Percentiles rank a stretch among this genome's conserved stretches.
Evolutionary conservation across 2,888 invertebrate species (phyloP).

Genomic region (Liodrosophila aerea): DNA sequence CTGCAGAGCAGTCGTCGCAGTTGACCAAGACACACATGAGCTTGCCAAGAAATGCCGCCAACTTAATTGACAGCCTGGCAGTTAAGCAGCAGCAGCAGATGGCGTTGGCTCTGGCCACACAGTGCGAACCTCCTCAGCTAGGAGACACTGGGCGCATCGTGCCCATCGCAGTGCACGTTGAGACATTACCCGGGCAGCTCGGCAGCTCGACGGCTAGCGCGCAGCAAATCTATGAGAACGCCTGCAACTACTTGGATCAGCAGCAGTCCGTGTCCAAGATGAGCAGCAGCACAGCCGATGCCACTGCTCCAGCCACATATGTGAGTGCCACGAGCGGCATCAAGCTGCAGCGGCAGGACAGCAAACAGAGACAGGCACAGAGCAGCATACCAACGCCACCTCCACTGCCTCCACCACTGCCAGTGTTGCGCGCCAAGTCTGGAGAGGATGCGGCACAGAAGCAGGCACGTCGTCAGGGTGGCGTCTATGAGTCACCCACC

Average conservation of each 20-base stretch:
- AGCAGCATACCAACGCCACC: constrained; percentile 41
- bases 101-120: constrained; percentile 51
- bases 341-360: constrained; percentile 59
- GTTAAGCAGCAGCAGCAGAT: constrained; percentile 68
- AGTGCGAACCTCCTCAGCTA: constrained; percentile 1
- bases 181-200: constrained; percentile 13
- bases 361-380: neutral
- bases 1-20: no score
- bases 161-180: constrained; percentile 54
- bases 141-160: constrained; percentile 40
- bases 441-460: constrained; percentile 19
- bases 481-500: constrained; percentile 33
- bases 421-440: constrained; percentile 44
- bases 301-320: constrained; percentile 35
- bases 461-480: constrained; percentile 50
- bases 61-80: constrained; percentile 69
- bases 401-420: constrained; percentile 35
- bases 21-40: constrained; percentile 23
- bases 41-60: constrained; percentile 45
- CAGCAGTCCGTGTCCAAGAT: constrained; percentile 67
- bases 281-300: no score
- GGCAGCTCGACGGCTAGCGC: constrained; percentile 43
- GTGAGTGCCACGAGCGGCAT: constrained; percentile 64
- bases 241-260: constrained; percentile 74
- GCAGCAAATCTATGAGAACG: constrained; percentile 74